Evolutionary conservation across 2,888 invertebrate genomes (phyloP).

Genomic region (Onthophagus sagittarius): DNA sequence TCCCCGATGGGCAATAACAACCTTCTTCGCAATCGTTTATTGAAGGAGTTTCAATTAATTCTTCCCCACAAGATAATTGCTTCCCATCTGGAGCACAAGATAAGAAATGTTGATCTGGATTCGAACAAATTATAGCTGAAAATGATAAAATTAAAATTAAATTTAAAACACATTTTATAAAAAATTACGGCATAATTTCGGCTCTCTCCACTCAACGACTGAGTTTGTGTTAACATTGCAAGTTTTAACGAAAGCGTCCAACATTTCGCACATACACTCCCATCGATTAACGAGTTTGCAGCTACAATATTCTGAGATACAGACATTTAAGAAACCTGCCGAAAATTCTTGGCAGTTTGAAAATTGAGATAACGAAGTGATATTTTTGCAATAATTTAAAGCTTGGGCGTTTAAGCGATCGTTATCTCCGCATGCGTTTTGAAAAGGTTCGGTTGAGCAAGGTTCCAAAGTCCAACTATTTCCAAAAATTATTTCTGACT

Average conservation of each 20-base stretch:
- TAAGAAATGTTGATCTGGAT: neutral
- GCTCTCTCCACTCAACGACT: constrained; percentile 4
- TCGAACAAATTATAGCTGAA: neutral
- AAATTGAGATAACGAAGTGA: too few relatives aligned
- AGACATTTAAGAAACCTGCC: neutral
- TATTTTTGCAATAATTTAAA: too few relatives aligned
- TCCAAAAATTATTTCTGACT: neutral
- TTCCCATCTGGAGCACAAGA: constrained; percentile 9
- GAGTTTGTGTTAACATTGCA: neutral
- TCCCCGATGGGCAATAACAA: neutral
- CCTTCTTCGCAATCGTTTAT: constrained; percentile 6
- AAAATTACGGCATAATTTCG: constrained; percentile 12
- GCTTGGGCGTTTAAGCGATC: too few relatives aligned
- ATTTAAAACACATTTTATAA: neutral
- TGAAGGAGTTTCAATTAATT: neutral
- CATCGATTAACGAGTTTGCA: neutral
- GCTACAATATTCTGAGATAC: constrained; percentile 8
- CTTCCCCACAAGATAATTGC: neutral
- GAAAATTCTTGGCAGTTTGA: neutral
- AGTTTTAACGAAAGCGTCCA: constrained; percentile 13
- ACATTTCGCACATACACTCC: constrained; percentile 13
- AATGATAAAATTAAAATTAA: neutral
- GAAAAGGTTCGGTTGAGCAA: too few relatives aligned
- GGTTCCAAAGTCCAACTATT: neutral
- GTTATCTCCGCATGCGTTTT: too few relatives aligned